phyloP scores from a whole-genome alignment of 2,113 vertebrate genomes.

The Sus scrofa region DNA sequence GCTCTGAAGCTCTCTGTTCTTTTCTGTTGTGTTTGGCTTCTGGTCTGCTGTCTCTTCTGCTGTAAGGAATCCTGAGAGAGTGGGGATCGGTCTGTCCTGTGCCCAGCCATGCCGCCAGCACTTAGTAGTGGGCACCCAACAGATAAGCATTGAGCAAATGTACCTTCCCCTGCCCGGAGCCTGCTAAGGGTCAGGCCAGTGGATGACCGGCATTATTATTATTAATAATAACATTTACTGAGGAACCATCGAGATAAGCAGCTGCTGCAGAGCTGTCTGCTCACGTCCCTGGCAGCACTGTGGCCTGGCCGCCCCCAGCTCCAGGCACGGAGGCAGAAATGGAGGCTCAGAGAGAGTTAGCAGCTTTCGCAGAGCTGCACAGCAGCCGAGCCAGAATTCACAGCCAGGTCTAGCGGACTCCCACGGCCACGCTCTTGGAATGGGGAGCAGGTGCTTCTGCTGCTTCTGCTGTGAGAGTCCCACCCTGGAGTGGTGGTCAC shows the following conservation, averaged over 20 bases:
- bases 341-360: background rate
- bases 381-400: rapidly evolving
- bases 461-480: background rate
- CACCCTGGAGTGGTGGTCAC: rapidly evolving
- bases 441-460: rapidly evolving
- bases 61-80: background rate
- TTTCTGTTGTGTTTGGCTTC: background rate
- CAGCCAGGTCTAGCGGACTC: background rate
- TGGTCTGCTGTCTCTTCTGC: background rate
- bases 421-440: rapidly evolving
- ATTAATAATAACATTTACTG: rapidly evolving
- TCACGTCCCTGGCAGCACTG: rapidly evolving
- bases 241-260: background rate
- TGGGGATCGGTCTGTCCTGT: background rate
- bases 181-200: rapidly evolving
- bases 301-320: background rate
- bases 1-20: rapidly evolving
- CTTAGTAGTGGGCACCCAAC: background rate
- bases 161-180: rapidly evolving
- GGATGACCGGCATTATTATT: rapidly evolving
- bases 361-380: rapidly evolving
- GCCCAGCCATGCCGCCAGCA: rapidly evolving
- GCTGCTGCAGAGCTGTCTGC: rapidly evolving
- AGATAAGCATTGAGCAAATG: rapidly evolving
- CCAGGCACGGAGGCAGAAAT: background rate